phyloP scores from a whole-genome alignment of 1,140 invertebrate species.

The Drosophila mayri region DNA sequence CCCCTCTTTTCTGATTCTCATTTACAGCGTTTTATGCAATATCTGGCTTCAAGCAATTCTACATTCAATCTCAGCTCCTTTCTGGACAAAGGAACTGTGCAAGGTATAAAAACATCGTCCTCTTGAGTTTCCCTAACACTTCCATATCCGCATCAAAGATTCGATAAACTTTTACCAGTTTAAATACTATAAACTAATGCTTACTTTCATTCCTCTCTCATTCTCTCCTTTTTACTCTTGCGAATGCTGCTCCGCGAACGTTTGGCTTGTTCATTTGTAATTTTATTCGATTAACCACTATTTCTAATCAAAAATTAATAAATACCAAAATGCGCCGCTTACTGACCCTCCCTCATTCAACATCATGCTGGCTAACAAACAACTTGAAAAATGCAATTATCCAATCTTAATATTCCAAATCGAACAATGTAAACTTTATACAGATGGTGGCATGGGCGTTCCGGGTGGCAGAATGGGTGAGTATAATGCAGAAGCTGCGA shows the following conservation, averaged over 20 bases:
- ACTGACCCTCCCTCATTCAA: constrained; percentile 46
- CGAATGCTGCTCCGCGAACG: constrained; percentile 61
- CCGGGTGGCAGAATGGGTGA: constrained; percentile 85
- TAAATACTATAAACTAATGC: constrained; percentile 51
- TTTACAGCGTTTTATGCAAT: constrained; percentile 99
- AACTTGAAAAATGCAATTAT: constrained; percentile 41
- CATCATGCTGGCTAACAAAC: constrained; percentile 45
- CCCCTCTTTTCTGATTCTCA: constrained; percentile 57
- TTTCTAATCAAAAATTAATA: constrained; percentile 48
- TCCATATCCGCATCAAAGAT: constrained; percentile 22
- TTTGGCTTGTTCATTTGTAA: constrained; percentile 67
- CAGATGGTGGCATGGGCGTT: constrained; percentile 84
- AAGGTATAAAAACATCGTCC: constrained; percentile 88
- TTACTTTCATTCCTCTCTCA: constrained; percentile 51
- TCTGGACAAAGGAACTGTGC: constrained; percentile 97
- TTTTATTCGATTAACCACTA: constrained; percentile 54
- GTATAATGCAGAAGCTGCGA: constrained; percentile 61
- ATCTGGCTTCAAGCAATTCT: constrained; percentile 99
- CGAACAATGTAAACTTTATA: constrained; percentile 69
- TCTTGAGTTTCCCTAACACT: neutral
- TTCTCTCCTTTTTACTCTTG: constrained; percentile 33
- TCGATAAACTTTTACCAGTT: constrained; percentile 6
- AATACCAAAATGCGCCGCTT: constrained; percentile 57
- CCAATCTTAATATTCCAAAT: constrained; percentile 56
- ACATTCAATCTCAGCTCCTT: constrained; percentile 99